A percentile compares a stretch with the other conserved stretches of the same genome.
phyloP scores from a whole-genome alignment of 2,113 vertebrate species.

The Corythornis madagascariensis region DNA sequence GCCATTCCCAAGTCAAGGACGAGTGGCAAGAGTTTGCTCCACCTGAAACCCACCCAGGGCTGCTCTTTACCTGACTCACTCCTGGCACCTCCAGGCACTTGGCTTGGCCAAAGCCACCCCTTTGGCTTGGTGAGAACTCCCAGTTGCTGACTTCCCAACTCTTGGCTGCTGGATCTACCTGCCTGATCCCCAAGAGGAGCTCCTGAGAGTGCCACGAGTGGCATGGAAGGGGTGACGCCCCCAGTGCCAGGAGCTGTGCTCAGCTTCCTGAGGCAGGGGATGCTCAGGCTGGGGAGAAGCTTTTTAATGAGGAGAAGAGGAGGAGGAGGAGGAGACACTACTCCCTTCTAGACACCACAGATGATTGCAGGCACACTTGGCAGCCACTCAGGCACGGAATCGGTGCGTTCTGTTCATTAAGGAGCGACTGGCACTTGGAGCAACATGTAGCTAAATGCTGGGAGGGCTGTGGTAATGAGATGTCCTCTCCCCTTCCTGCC shows the following conservation, averaged over 20 bases:
- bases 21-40: neutral
- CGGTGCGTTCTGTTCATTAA: conserved; percentile 46
- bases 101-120: neutral
- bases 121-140: neutral
- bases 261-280: neutral
- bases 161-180: rapidly evolving
- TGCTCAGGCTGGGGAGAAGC: conserved; percentile 22
- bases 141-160: neutral
- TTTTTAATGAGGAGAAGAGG: neutral
- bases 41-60: neutral
- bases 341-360: conserved; percentile 65
- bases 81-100: neutral
- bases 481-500: neutral
- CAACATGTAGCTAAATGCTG: neutral
- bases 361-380: conserved; percentile 55
- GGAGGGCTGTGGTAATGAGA: neutral
- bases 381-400: conserved; percentile 49
- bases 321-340: conserved; percentile 50
- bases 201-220: rapidly evolving
- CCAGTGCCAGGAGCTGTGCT: neutral
- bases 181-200: neutral
- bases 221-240: neutral
- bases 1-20: neutral
- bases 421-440: conserved; percentile 48
- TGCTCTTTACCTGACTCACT: neutral